Evolutionary conservation across 2,888 invertebrate species (phyloP).

Genomic region (Oxystoma pomonae): DNA sequence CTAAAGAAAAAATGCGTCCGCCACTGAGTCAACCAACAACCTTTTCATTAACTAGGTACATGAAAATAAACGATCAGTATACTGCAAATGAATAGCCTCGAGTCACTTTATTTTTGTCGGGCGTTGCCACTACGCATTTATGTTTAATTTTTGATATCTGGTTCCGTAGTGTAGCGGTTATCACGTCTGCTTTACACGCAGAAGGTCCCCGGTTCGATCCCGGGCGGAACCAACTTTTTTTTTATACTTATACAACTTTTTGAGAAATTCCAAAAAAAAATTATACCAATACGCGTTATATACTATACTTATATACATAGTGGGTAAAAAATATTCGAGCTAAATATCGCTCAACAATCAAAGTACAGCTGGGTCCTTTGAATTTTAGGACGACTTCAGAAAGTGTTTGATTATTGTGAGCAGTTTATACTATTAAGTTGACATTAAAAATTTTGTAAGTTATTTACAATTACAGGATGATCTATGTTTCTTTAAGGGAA

Average conservation of each 20-base stretch:
- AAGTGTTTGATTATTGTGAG: too few relatives aligned
- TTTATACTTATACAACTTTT: neutral
- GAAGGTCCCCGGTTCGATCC: slow-evolving; percentile 50
- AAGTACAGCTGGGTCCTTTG: too few relatives aligned
- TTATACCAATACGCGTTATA: neutral
- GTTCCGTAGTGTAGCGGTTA: slow-evolving; percentile 47
- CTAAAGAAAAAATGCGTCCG: too few relatives aligned
- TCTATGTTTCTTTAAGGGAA: too few relatives aligned
- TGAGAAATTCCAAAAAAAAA: neutral
- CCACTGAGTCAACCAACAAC: too few relatives aligned
- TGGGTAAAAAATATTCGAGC: neutral
- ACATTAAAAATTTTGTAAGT: too few relatives aligned
- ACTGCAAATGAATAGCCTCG: too few relatives aligned
- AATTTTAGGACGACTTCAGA: too few relatives aligned
- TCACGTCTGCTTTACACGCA: slow-evolving; percentile 50
- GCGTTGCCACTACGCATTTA: neutral
- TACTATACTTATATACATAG: neutral
- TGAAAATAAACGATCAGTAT: too few relatives aligned
- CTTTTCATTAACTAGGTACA: too few relatives aligned
- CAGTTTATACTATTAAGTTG: too few relatives aligned
- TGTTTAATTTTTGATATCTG: neutral
- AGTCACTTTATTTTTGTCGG: neutral
- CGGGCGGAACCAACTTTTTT: slow-evolving; percentile 44
- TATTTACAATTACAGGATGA: too few relatives aligned
- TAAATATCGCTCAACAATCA: neutral